Evolutionary conservation across 1,140 invertebrate genomes (phyloP).

Genomic region (Antheraea mylitta): DNA sequence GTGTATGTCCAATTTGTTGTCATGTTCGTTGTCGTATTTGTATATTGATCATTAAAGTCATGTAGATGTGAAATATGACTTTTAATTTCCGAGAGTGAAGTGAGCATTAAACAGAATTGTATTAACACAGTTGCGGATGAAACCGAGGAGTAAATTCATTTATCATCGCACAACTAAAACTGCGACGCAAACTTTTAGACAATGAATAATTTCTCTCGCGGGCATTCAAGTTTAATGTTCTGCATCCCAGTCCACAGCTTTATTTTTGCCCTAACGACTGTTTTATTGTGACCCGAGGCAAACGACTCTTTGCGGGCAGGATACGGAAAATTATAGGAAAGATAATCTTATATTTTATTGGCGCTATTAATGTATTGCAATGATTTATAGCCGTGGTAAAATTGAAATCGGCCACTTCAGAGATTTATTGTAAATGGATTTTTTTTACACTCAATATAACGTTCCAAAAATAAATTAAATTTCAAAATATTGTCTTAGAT

Average conservation of each 20-base stretch:
- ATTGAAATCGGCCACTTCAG: conserved; percentile 9
- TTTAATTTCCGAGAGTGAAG: background rate
- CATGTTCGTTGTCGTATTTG: too few species aligned
- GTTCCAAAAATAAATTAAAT: too few species aligned
- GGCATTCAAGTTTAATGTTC: conserved; percentile 11
- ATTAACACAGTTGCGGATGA: background rate
- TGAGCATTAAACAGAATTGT: background rate
- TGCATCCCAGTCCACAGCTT: conserved; percentile 9
- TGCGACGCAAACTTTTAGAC: conserved; percentile 1
- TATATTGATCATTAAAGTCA: too few species aligned
- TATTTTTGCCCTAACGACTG: conserved; percentile 26
- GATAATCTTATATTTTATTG: conserved; percentile 38
- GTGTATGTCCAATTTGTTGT: too few species aligned
- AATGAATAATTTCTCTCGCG: conserved; percentile 5
- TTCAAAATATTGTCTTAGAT: too few species aligned
- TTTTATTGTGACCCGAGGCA: conserved; percentile 27
- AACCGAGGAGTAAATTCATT: conserved; percentile 1
- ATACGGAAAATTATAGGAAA: conserved; percentile 36
- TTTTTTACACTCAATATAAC: too few species aligned
- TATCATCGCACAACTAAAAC: background rate
- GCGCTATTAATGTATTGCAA: conserved; percentile 31
- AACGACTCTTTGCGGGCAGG: conserved; percentile 8
- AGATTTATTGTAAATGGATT: too few species aligned
- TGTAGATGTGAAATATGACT: too few species aligned
- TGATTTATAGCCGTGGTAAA: conserved; percentile 24